Evolutionary conservation across 1,140 invertebrate genomes (phyloP), one percentile per base, ranked within the genome.

Genomic region (Drosophila sp.): DNA sequence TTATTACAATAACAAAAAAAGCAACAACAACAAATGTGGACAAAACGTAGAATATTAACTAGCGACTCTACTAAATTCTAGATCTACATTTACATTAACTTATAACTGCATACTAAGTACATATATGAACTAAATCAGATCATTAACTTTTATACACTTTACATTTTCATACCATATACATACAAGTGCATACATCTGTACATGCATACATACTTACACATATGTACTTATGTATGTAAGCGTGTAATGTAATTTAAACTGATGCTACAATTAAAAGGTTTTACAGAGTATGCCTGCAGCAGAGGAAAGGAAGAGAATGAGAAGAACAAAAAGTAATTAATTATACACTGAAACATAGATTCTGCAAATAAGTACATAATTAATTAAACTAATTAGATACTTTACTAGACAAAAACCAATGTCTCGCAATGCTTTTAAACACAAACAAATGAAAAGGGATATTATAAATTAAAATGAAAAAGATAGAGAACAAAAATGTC

Each of bases 131-230:
- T 66, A 70, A 78, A 79, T 79, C 80, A 87, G 76, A 87, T 87
- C 82, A 87, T 87, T 87, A 87, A 87, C 82, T 87, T 87, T 87
- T 87, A 87, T 87, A 87, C 82, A 87, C 82, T 87, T 87, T 87
- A 87, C 82, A 87, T 82, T 87, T 87, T 82, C 82, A 87, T 81
- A 86, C 59, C 67, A 69, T 48, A 61, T 61, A 73, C 53, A 67
- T 43, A 74, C 40, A 57, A 74, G 9, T 51, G 32, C 53, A 59
- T 43, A 64, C 46, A 58, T 41, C 51, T 38, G 64, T 51, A 56
- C 34, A 45, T 27, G 38, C 51, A 61, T n/a, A 48, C 18, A 29
- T 27, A 63, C n/a, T 7, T 21, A 65, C 38, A 57, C 18, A 43
- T 54, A 77, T 51, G n/a, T 56, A 34, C 29, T 14, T 29, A 40